phyloP scores from a whole-genome alignment of 2,888 invertebrate genomes.

The Chydorus sphaericus region DNA sequence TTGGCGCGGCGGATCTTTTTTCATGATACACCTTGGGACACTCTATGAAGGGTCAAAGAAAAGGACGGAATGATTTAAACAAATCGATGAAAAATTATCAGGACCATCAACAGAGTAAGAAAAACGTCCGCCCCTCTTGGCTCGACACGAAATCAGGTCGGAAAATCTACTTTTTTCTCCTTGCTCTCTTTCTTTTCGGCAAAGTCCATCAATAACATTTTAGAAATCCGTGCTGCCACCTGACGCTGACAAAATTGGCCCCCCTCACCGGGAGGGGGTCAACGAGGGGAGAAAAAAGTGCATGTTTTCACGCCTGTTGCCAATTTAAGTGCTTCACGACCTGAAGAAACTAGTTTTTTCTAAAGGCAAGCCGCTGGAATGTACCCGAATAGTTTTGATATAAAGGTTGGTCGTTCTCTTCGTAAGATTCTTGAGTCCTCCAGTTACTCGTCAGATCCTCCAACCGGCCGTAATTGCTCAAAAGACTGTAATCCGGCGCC shows the following conservation, averaged over 20 bases:
- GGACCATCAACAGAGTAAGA: too few relatives aligned
- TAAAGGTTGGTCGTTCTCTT: neutral
- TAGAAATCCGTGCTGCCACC: slow-evolving; percentile 1
- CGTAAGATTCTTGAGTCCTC: neutral
- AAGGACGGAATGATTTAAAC: too few relatives aligned
- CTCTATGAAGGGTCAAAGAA: too few relatives aligned
- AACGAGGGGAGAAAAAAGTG: neutral
- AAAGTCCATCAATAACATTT: too few relatives aligned
- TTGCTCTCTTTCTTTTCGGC: too few relatives aligned
- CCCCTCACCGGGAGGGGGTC: neutral
- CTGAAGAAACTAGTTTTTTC: neutral
- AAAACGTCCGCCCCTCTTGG: too few relatives aligned
- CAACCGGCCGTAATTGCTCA: slow-evolving; percentile 13
- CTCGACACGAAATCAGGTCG: too few relatives aligned
- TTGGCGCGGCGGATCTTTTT: too few relatives aligned
- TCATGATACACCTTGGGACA: too few relatives aligned
- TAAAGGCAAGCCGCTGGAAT: neutral
- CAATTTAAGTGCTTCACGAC: neutral
- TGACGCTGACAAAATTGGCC: neutral
- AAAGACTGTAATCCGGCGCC: slow-evolving; percentile 7
- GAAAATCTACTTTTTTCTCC: too few relatives aligned
- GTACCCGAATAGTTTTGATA: neutral
- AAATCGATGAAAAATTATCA: too few relatives aligned
- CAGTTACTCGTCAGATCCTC: neutral
- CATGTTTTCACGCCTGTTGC: too few relatives aligned